Conservation (phyloP, 2,797 vertebrate genomes). For the Gallinago stenura region DNA sequence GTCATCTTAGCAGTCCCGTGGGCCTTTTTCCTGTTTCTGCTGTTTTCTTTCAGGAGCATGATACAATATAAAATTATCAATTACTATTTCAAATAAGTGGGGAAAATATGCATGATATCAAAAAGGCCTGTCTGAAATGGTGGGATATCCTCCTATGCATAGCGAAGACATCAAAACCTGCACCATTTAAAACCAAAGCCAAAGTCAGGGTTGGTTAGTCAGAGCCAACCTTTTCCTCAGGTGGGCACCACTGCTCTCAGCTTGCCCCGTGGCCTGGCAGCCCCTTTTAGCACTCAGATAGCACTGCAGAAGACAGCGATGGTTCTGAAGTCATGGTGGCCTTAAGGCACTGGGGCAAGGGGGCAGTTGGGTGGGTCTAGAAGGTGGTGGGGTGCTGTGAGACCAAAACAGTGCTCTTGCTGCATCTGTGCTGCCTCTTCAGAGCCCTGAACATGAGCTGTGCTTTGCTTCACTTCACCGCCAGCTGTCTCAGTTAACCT, state of each 20-base stretch:
- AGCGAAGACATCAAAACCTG: neutral
- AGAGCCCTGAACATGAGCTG: neutral
- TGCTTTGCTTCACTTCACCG: neutral
- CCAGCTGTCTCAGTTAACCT: fast-evolving
- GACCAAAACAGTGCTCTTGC: neutral
- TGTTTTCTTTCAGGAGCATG: neutral
- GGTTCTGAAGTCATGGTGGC: neutral
- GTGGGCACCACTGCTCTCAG: neutral
- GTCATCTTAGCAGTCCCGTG: neutral
- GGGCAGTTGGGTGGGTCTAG: neutral
- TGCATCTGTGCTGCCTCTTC: neutral
- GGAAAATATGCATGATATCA: fast-evolving
- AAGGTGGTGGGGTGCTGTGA: neutral
- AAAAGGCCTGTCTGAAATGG: neutral
- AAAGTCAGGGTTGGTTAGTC: fast-evolving
- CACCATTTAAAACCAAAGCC: neutral
- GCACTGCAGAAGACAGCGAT: fast-evolving
- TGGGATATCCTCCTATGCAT: neutral
- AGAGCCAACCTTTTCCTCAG: neutral
- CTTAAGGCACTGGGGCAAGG: fast-evolving
- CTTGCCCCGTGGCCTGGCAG: neutral
- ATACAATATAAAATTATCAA: neutral
- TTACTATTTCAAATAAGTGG: neutral
- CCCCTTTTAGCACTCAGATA: fast-evolving
- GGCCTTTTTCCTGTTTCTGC: neutral